Conservation (phyloP, 2,113 vertebrate species). For the Pungitius pungitius region DNA sequence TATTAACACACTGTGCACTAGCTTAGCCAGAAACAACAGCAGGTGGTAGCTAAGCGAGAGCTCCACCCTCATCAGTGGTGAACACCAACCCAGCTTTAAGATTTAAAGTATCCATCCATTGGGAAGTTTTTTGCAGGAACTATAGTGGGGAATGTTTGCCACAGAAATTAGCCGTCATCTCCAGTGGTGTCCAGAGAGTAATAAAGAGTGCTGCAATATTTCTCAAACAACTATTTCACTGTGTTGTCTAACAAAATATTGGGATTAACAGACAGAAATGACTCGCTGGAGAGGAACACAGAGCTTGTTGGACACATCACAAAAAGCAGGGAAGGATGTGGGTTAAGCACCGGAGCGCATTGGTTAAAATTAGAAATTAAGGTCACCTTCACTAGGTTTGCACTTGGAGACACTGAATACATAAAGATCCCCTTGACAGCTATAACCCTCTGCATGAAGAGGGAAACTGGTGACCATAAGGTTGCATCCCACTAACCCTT, state of each 20-base stretch:
- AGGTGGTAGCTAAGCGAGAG: constrained; percentile 50
- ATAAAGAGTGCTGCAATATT: constrained; percentile 25
- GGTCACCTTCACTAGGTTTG: constrained; percentile 8
- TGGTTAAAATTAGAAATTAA: constrained; percentile 20
- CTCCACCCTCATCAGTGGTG: constrained; percentile 25
- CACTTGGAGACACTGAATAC: constrained; percentile 1
- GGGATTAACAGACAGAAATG: background rate
- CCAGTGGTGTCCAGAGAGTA: constrained; percentile 16
- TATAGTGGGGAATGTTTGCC: constrained; percentile 19
- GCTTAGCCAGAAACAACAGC: constrained; percentile 40
- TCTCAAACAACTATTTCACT: constrained; percentile 25
- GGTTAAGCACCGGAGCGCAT: constrained; percentile 17
- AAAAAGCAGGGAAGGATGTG: constrained; percentile 13
- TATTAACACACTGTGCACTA: constrained; percentile 29
- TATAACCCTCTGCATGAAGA: constrained; percentile 7
- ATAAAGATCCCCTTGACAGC: constrained; percentile 47
- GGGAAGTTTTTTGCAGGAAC: constrained; percentile 45
- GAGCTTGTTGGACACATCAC: background rate
- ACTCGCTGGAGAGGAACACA: background rate
- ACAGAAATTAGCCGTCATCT: constrained; percentile 33
- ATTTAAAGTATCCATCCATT: constrained; percentile 42
- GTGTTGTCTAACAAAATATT: constrained; percentile 23
- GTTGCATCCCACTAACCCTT: constrained; percentile 75
- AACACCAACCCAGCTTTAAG: constrained; percentile 29
- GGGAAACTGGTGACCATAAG: constrained; percentile 74